These are phyloP conservation scores for Merluccius polli DNA, from an alignment of 2,797 vertebrate species.

Conservation along the genomic window DNA sequence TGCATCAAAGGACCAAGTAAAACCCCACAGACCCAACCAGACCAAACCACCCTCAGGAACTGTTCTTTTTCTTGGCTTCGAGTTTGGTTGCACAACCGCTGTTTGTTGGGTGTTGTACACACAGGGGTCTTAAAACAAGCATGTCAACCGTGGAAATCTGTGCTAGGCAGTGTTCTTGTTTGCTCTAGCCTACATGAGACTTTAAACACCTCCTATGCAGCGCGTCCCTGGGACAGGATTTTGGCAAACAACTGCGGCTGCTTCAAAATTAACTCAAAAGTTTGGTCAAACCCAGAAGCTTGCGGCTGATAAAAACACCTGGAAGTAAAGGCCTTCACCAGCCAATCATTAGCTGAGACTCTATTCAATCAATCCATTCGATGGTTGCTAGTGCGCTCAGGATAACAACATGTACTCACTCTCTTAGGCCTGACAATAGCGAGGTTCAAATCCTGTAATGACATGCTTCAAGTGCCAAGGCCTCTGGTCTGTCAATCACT, in stretches of 20 bases:
- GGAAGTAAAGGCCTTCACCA: not conserved
- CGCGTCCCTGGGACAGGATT: not conserved
- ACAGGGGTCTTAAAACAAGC: not conserved
- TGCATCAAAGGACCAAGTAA: not conserved
- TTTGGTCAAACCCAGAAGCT: not conserved
- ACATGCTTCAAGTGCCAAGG: not conserved
- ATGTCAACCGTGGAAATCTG: not conserved
- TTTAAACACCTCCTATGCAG: not conserved
- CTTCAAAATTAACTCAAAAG: constrained; percentile 18
- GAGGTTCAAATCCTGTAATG: not conserved
- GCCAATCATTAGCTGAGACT: not conserved
- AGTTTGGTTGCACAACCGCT: constrained; percentile 16
- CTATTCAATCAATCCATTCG: not conserved
- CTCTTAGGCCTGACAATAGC: not conserved
- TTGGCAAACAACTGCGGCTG: constrained; percentile 9
- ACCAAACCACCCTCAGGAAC: not conserved
- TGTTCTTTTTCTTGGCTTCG: not conserved
- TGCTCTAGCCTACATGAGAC: constrained; percentile 9
- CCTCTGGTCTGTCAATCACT: not conserved
- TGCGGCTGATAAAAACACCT: not conserved
- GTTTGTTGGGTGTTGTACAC: not conserved
- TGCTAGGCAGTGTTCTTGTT: not conserved
- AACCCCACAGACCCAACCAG: not conserved
- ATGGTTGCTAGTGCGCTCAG: not conserved
- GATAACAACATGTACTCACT: not conserved